phyloP scores from a whole-genome alignment of 2,113 vertebrate species.

The Lepus timidus region DNA sequence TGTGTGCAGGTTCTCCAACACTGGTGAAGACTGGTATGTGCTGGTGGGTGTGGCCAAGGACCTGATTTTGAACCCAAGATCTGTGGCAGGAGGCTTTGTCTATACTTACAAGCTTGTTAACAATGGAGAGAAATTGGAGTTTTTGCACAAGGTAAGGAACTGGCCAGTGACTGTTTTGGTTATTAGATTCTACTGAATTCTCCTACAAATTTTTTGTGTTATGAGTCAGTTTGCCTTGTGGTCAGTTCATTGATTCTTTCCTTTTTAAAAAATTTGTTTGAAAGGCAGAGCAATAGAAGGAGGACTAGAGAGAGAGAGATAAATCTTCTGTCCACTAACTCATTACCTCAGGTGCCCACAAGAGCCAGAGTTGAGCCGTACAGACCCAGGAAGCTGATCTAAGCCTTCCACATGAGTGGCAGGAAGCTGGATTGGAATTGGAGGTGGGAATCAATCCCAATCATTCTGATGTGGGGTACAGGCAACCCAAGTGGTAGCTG shows the following conservation, averaged over 20 bases:
- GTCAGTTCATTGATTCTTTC: background rate
- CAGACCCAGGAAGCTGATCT: too few relatives aligned
- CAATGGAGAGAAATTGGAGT: slow-evolving; percentile 97
- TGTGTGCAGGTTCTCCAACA: slow-evolving; percentile 95
- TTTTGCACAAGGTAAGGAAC: slow-evolving; percentile 95
- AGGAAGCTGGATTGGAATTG: too few relatives aligned
- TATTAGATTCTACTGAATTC: background rate
- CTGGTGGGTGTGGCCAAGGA: slow-evolving; percentile 98
- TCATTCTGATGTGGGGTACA: too few relatives aligned
- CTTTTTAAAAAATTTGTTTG: too few relatives aligned
- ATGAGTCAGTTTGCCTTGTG: slow-evolving; percentile 11
- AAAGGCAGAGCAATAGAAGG: too few relatives aligned
- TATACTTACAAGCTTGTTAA: slow-evolving; percentile 96
- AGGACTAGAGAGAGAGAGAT: too few relatives aligned
- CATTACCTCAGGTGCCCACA: too few relatives aligned
- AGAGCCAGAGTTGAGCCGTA: too few relatives aligned
- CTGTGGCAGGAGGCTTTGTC: slow-evolving; percentile 95
- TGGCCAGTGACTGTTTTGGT: background rate
- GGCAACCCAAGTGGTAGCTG: too few relatives aligned
- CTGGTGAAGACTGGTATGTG: slow-evolving; percentile 97
- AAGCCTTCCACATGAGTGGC: too few relatives aligned
- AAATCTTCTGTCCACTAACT: too few relatives aligned
- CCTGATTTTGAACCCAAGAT: slow-evolving; percentile 97
- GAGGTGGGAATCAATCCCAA: too few relatives aligned
- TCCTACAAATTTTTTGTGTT: background rate